Conservation (phyloP, 2,113 vertebrate species). For the cattle (Bos taurus) region DNA sequence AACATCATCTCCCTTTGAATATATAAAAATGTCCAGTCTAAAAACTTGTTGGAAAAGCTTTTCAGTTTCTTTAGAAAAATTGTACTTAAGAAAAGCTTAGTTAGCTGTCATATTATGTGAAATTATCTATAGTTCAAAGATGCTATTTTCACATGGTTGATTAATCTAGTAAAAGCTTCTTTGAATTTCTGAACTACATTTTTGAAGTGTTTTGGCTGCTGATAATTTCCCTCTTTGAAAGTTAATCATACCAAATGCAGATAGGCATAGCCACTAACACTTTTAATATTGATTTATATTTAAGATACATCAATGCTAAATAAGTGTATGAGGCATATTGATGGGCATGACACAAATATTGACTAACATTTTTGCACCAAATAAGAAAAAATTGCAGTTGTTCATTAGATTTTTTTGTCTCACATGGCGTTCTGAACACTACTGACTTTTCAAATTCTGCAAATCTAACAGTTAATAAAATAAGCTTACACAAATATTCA, state of each 20-base stretch:
- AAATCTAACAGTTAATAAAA: not conserved
- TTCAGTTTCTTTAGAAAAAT: slow-evolving; percentile 20
- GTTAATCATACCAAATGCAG: slow-evolving; percentile 42
- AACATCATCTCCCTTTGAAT: not conserved
- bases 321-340: not conserved
- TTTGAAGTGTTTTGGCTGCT: slow-evolving; percentile 37
- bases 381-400: not conserved
- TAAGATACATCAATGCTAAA: slow-evolving; percentile 19
- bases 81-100: slow-evolving; percentile 30
- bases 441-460: not conserved
- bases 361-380: not conserved
- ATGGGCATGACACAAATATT: not conserved
- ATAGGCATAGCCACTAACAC: not conserved
- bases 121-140: slow-evolving; percentile 56
- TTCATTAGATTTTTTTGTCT: not conserved
- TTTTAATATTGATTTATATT: slow-evolving; percentile 59
- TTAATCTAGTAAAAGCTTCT: slow-evolving; percentile 55
- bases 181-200: slow-evolving; percentile 27
- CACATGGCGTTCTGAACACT: not conserved
- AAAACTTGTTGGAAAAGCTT: slow-evolving; percentile 43
- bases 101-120: slow-evolving; percentile 48
- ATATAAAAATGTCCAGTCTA: not conserved
- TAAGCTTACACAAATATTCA: not conserved
- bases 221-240: slow-evolving; percentile 29
- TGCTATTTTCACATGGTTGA: slow-evolving; percentile 20